Base-by-base conservation (phyloP, 1,140 invertebrate species). In the Pararge aegeria region DNA sequence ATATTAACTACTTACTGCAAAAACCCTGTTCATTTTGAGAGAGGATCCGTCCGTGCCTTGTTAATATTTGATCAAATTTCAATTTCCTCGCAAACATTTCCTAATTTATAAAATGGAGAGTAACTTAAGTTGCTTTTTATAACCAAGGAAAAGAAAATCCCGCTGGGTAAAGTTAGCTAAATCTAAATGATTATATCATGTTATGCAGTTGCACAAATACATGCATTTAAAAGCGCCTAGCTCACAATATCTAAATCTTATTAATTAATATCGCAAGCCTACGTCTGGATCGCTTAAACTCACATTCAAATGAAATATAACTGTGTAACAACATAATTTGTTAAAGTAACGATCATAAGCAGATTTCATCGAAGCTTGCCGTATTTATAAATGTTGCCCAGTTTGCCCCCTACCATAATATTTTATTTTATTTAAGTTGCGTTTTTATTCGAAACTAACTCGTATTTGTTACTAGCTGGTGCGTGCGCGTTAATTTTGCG, bases 241-340 rank as follows among this genome's bases (percentile, higher is more conserved):
- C 9, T 30, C 1, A 7, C 2, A 40, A 40, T 3, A 40, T 40
- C 37, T 40, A 19, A 54, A 42, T 40, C 12, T 42, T 54, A 38
- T 54, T 42, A 54, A 54, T 54, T 42, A 27, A 15, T 42, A 53
- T 24, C 18, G 6, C 34, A 54, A 53, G 37, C 15, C 37, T 13
- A 54, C 34, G 30, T 16, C 37, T 12, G 52, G 19, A 42, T 54
- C 52, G 38, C 37, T 54, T 54, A 54, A 24, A 54, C 24, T 54
- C 52, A 10, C 52, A 54, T 54, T 54, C 24, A 42, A 27, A 54
- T 54, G 52, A 54, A 42, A 27, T 54, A 42, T 42, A 54, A 29
- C 52, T 27, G 16, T 15, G 19, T 38, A 15, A 24, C 21, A 42
- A 21, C 30, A 42, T 54, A 20, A 54, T 54, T 54, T 53, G 50